Evolutionary conservation across 2,888 invertebrate species (phyloP), one percentile per base, ranked within the genome.

Genomic region (Atrina japonica): DNA sequence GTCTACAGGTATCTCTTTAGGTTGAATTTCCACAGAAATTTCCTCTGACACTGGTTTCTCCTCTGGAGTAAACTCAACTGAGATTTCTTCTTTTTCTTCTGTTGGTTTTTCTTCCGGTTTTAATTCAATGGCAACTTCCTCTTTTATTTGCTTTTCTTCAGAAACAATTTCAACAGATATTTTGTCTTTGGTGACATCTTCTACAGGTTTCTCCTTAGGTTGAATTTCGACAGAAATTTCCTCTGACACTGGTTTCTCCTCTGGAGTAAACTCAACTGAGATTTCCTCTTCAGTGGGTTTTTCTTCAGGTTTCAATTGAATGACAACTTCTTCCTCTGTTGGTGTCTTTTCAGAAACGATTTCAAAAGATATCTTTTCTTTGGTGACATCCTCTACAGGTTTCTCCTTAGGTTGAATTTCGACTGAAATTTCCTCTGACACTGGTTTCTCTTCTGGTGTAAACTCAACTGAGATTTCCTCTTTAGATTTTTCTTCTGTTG

Each of bases 301-400:
- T 61, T 75, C 75, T 55, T 70, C 66, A 21, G 67, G 43, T 56
- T 41, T 45, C 16, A 71, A 58, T 66, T 61, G 58, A n/a, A n/a
- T n/a, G n/a, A 68, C 58, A 25, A 43, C 41, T 41, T 58, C 68
- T 67, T 66, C 66, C 18, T 21, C 43, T 16, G 43, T 25, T 55
- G 53, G 30, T 27, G 55, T 41, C 50, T 56, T 49, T 43, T 58
- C 25, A 18, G 43, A 35, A 16, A 56, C 53, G 16, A 70, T 30
- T 23, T 67, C 73, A 25, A 59, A 40, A 40, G 64, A 50, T n/a
- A n/a, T n/a, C 58, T 66, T 67, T 29, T 52, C 49, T 43, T 70
- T 40, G 23, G 16, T 56, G 16, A 50, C 58, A 58, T 55, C 59
- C 23, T 18, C 49, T 30, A 49, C 56, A 43, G 63, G 52, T 40